Base-by-base conservation (phyloP, 2,888 invertebrate genomes). In the Furcula furcula region DNA sequence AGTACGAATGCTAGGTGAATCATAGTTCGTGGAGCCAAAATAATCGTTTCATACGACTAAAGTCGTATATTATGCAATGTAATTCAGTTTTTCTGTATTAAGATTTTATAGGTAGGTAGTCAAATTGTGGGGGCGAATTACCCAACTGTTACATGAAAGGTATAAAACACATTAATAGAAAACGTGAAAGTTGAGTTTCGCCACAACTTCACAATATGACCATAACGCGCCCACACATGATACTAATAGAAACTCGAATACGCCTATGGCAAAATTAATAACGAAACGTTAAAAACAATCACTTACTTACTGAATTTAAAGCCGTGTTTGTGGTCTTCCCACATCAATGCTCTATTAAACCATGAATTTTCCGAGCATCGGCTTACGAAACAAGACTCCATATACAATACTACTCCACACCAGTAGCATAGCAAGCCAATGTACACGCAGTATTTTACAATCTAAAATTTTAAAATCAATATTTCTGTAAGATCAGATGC, bases 381-480 rank as follows among this genome's bases (percentile, higher is more conserved):
- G 36, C 56, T 73, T 11, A 84, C 79, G 46, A 89, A 90, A 60
- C 91, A 91, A 10, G 90, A 76, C 45, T 86, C 84, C 76, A 90
- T 79, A 48, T 73, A 90, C 20, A 90, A 62, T 29, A 89, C 72
- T n/a, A 88, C 75, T n/a, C 89, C 88, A 32, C 81, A 84, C 88
- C 89, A 90, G 53, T 90, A 90, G 44, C 85, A 83, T 21, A 87
- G 60, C 13, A 90, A 57, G 33, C 74, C 55, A 30, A 89, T 73
- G 47, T 83, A 90, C 11, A 85, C 71, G 28, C 78, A 76, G 53
- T 89, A 90, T 60, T 90, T 90, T 1, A 77, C 44, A 21, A 87
- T 58, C 80, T 89, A 55, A 46, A 64, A 65, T 36, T 22, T 34
- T 5, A 34, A 11, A 35, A 12, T 5, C 4, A 18, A 18, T 5